Percentiles rank a stretch among this genome's conserved stretches.
Evolutionary conservation across 1,140 invertebrate species (phyloP).

Genomic region (Lucilia cuprina): DNA sequence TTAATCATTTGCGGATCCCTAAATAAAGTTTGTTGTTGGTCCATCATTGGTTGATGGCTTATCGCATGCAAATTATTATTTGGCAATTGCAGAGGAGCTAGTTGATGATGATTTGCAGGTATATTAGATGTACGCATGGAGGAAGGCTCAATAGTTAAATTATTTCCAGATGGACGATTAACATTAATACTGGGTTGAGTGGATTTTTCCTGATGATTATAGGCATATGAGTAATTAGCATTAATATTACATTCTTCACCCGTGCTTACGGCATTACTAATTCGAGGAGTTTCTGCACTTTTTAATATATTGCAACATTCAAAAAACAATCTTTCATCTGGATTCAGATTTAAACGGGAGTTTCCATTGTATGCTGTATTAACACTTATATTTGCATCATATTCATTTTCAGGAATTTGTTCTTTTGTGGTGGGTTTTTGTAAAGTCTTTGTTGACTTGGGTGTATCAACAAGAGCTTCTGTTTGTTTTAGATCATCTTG

Average conservation of each 20-base stretch:
- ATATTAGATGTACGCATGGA: not conserved
- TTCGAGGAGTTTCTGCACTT: conserved; percentile 52
- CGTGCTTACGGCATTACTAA: conserved; percentile 33
- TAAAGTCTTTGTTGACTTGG: not conserved
- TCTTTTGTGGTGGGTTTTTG: not conserved
- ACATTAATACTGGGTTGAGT: not conserved
- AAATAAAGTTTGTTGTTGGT: not conserved
- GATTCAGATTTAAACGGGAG: conserved; percentile 54
- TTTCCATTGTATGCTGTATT: not conserved
- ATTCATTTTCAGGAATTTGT: not conserved
- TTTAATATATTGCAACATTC: conserved; percentile 61
- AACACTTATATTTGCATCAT: not conserved
- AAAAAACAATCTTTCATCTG: conserved; percentile 60
- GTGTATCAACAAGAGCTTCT: not conserved
- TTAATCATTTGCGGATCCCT: conserved; percentile 14
- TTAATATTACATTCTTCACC: conserved; percentile 23
- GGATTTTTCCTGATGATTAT: conserved; percentile 26
- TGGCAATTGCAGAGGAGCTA: not conserved
- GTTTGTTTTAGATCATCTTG: not conserved
- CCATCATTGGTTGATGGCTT: conserved; percentile 21
- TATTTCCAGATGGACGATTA: not conserved
- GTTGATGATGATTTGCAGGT: not conserved
- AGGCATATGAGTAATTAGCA: conserved; percentile 35
- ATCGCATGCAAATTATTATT: not conserved
- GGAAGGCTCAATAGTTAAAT: not conserved